Percentiles rank a stretch among this genome's conserved stretches.
phyloP scores from a whole-genome alignment of 2,113 vertebrate genomes.

The Leptodactylus fuscus region DNA sequence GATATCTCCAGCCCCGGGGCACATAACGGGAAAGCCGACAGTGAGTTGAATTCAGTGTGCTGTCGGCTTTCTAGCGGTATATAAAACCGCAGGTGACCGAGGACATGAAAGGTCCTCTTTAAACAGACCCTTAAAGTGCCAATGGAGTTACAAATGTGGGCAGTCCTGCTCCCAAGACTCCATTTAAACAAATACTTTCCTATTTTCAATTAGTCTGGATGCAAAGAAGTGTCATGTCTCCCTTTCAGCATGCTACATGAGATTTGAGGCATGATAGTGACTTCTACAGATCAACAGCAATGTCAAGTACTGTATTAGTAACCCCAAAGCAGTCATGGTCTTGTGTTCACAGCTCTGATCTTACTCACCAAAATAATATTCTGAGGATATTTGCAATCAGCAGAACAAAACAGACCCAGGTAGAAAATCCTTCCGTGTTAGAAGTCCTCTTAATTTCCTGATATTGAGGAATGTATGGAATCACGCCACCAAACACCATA shows the following conservation, averaged over 20 bases:
- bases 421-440: conserved; percentile 81
- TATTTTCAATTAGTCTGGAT: not conserved
- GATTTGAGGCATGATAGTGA: too few species aligned
- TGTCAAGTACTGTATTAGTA: too few species aligned
- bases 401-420: conserved; percentile 79
- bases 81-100: too few species aligned
- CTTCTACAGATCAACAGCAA: too few species aligned
- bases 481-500: conserved; percentile 78
- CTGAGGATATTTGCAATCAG: conserved; percentile 82
- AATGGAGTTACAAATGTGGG: too few species aligned
- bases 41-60: too few species aligned
- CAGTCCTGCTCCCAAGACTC: not conserved
- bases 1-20: too few species aligned
- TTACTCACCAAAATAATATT: conserved; percentile 82
- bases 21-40: too few species aligned
- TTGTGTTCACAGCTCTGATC: not conserved
- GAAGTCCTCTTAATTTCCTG: conserved; percentile 77
- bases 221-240: not conserved
- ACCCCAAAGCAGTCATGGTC: too few species aligned
- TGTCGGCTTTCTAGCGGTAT: too few species aligned
- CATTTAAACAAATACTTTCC: not conserved
- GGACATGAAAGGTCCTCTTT: too few species aligned
- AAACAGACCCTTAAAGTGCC: too few species aligned
- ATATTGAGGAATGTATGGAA: conserved; percentile 82
- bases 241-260: not conserved